phyloP scores from a whole-genome alignment of 2,888 invertebrate genomes.

The Bhutanitis thaidina region DNA sequence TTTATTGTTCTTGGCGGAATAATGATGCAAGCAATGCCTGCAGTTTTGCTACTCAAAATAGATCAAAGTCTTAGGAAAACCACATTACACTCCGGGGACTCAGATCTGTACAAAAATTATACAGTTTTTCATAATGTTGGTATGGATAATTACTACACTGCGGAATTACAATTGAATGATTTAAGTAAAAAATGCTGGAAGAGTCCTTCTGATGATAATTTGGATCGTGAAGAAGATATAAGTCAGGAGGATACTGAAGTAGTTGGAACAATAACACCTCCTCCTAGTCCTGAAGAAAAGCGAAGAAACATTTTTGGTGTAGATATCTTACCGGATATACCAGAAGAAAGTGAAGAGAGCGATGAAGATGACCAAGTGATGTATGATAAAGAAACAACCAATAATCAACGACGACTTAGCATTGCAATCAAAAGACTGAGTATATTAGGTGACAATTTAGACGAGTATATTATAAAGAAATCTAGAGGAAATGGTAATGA shows the following conservation, averaged over 20 bases:
- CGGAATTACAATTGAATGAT: constrained; percentile 63
- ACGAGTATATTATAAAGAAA: constrained; percentile 69
- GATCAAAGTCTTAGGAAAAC: constrained; percentile 47
- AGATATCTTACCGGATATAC: constrained; percentile 75
- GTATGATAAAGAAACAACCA: constrained; percentile 34
- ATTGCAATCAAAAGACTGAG: constrained; percentile 74
- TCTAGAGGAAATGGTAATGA: constrained; percentile 55
- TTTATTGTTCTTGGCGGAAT: constrained; percentile 60
- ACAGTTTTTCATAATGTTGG: constrained; percentile 58
- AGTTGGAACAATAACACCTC: constrained; percentile 58
- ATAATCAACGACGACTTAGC: constrained; percentile 58
- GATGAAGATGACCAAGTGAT: constrained; percentile 43
- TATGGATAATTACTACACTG: constrained; percentile 44
- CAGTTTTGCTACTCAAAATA: constrained; percentile 57
- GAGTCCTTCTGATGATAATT: constrained; percentile 68
- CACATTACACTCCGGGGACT: constrained; percentile 55
- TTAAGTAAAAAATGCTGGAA: constrained; percentile 69
- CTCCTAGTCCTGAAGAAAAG: constrained; percentile 70
- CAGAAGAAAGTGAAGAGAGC: constrained; percentile 71
- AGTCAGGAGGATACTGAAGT: constrained; percentile 40
- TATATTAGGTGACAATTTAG: constrained; percentile 70
- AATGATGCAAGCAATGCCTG: constrained; percentile 65
- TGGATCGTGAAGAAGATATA: constrained; percentile 44
- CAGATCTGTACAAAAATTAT: constrained; percentile 60
- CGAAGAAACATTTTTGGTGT: constrained; percentile 71